Percentiles rank a stretch among this genome's conserved stretches.
These are phyloP conservation scores for Bradypus variegatus DNA, from an alignment of 2,797 vertebrate genomes.

Conservation along the genomic window DNA sequence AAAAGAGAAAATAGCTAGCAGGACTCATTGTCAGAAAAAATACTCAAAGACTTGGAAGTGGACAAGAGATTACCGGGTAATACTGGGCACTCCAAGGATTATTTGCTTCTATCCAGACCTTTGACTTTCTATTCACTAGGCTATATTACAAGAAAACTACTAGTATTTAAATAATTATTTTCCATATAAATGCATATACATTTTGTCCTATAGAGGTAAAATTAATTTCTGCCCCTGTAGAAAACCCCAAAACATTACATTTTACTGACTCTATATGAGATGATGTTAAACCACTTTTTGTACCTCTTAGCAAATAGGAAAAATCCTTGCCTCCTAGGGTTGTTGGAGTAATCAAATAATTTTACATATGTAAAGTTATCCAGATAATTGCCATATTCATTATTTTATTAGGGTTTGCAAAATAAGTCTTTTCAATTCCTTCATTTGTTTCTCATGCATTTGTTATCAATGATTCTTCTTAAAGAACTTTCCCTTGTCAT, in stretches of 20 bases:
- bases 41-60: background rate
- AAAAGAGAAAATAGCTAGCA: background rate
- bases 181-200: background rate
- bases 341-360: background rate
- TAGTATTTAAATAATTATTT: background rate
- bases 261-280: too few relatives aligned
- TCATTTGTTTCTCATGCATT: background rate
- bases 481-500: background rate
- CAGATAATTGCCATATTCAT: background rate
- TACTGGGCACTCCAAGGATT: background rate
- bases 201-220: background rate
- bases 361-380: background rate
- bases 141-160: conserved; percentile 27
- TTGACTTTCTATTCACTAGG: background rate
- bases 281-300: background rate
- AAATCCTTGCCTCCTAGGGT: background rate
- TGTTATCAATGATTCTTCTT: background rate
- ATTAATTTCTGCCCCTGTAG: background rate
- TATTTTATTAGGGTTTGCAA: background rate
- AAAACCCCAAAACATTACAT: too few relatives aligned
- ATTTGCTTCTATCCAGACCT: background rate
- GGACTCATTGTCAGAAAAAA: background rate
- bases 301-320: background rate
- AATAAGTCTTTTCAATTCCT: background rate
- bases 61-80: background rate